Evolutionary conservation across 23 tunicate species (phyloP), one percentile per base, ranked within the genome.

Genomic region (Botrylloides violaceus): DNA sequence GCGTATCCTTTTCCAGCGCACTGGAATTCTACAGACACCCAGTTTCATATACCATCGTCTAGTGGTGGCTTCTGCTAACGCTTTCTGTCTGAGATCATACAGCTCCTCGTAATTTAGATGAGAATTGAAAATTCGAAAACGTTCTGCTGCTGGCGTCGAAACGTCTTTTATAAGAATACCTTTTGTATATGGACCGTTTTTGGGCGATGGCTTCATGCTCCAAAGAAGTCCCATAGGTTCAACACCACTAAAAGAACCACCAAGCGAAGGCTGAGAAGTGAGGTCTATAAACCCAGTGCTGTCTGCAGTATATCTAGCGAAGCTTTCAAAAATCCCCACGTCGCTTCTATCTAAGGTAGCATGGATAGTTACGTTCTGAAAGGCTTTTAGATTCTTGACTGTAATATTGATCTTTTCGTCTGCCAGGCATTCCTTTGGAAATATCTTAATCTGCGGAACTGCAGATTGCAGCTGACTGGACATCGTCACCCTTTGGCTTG

Each of bases 151-250:
- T 2, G 70, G 36, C 20, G 15, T 1, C n/a, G 22, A 29, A 7
- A 64, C 70, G 32, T 64, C 70, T 7, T 27, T 0, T 2, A 23
- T 29, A 21, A 31, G n/a, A 2, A 64, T 0, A 21, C 70, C 21
- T 29, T 25, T 31, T 9, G 29, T 23, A 7, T 28, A 5, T 31
- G 37, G 29, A 6, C 32, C 36, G 29, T 64, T 64, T 12, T 64
- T 64, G 21, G 70, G 70, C 32, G 70, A 64, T 6, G 70, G 70
- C 7, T 7, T 29, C 70, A 64, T 64, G 12, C 62, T 58, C 5
- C 29, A 23, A 9, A 58, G 26, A 5, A 58, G 62, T 3, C 62
- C 62, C 62, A 58, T 58, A 4, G 62, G 62, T 4, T 58, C 9
- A 9, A 58, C 12, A 3, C 62, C 62, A 23, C 4, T 58, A 29